These are phyloP conservation scores for Tenthredo distinguenda DNA, from an alignment of 2,888 invertebrate genomes.

Conservation along the genomic window DNA sequence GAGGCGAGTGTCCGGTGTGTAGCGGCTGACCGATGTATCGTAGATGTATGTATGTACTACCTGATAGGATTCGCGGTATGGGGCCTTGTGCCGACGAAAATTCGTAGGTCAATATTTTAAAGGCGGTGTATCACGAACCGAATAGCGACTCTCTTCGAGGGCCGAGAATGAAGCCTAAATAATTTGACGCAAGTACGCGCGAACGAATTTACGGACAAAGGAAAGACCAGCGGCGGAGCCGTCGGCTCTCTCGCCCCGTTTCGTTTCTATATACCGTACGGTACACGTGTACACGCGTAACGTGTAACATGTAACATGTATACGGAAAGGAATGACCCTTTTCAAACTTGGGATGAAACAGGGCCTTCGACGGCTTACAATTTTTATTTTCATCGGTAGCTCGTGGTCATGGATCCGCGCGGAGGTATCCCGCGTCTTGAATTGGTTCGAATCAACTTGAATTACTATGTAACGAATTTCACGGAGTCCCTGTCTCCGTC, in stretches of 20 bases:
- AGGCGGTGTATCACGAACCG: neutral
- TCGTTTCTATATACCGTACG: neutral
- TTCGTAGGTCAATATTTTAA: conserved; percentile 44
- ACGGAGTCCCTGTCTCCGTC: neutral
- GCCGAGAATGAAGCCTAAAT: conserved; percentile 39
- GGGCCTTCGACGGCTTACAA: conserved; percentile 59
- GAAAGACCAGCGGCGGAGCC: neutral
- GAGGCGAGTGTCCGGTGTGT: conserved; percentile 4
- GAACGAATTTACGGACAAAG: conserved; percentile 39
- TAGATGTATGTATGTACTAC: neutral
- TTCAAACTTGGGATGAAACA: conserved; percentile 64
- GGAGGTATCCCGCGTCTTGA: conserved; percentile 61
- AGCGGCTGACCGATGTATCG: conserved; percentile 2
- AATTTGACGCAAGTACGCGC: conserved; percentile 47
- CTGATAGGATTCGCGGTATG: neutral
- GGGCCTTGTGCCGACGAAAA: neutral
- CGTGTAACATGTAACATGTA: conserved; percentile 39
- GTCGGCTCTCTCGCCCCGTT: neutral
- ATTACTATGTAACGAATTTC: conserved; percentile 64
- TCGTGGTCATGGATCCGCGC: conserved; percentile 49
- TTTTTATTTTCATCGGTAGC: conserved; percentile 60
- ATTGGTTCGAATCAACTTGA: conserved; percentile 56
- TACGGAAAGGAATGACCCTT: conserved; percentile 59
- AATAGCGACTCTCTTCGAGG: neutral
- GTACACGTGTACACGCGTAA: conserved; percentile 20